Evolutionary conservation across 2,888 invertebrate genomes (phyloP).

Genomic region (Miltochrista miniata): DNA sequence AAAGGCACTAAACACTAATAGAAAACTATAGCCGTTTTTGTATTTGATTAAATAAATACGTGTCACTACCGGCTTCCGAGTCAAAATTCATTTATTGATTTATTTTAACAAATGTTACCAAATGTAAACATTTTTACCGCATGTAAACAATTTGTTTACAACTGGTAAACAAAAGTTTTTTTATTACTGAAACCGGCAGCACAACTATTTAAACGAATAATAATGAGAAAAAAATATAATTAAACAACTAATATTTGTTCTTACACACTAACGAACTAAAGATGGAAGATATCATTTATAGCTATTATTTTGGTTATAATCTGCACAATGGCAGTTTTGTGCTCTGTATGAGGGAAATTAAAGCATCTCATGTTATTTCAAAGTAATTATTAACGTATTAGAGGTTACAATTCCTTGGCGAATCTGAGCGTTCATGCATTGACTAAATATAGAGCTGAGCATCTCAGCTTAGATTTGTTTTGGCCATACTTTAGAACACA

Average conservation of each 20-base stretch:
- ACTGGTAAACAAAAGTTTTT: constrained; percentile 5
- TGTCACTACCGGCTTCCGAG: constrained; percentile 28
- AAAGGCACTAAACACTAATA: constrained; percentile 61
- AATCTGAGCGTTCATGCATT: constrained; percentile 31
- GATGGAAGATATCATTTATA: constrained; percentile 60
- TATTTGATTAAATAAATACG: constrained; percentile 37
- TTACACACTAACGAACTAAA: constrained; percentile 64
- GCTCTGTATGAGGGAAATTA: constrained; percentile 43
- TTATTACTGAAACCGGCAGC: constrained; percentile 26
- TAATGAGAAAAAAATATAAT: constrained; percentile 37
- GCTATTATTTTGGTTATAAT: constrained; percentile 61
- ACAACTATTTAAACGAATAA: constrained; percentile 28
- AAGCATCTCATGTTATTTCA: constrained; percentile 14
- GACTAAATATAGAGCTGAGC: constrained; percentile 45
- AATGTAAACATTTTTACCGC: neutral
- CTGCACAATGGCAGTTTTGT: constrained; percentile 57
- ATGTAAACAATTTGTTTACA: constrained; percentile 1
- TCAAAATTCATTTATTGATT: constrained; percentile 8
- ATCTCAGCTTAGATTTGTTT: constrained; percentile 44
- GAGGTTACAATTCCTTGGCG: constrained; percentile 17
- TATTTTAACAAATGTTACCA: neutral
- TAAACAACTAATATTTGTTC: constrained; percentile 50
- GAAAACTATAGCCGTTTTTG: constrained; percentile 37
- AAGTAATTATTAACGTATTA: constrained; percentile 7
- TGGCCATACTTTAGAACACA: constrained; percentile 47